phyloP scores from a whole-genome alignment of 2,113 vertebrate species.

The Corapipo altera region DNA sequence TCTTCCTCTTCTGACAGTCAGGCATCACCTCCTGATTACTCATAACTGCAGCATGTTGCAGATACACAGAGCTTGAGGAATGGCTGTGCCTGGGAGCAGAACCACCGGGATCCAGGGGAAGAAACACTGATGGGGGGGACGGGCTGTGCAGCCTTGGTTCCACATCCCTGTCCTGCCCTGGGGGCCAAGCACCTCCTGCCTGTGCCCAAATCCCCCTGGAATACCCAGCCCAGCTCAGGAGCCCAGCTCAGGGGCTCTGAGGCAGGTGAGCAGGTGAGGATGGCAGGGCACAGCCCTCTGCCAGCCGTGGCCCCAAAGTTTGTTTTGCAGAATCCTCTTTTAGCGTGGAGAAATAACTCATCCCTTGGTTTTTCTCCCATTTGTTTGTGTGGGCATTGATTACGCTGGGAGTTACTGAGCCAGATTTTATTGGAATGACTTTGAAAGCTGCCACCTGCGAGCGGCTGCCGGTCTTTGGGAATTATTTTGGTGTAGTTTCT shows the following conservation, averaged over 20 bases:
- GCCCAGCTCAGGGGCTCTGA: background rate
- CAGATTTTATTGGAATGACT: conserved; percentile 21
- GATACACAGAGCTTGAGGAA: background rate
- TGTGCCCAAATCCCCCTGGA: accelerated
- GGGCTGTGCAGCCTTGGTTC: background rate
- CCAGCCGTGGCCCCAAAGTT: accelerated
- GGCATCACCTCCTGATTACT: conserved; percentile 25
- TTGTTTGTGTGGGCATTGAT: conserved; percentile 35
- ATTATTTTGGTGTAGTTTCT: conserved; percentile 27
- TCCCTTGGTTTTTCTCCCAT: background rate
- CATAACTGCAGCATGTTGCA: conserved; percentile 55
- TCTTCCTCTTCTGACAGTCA: background rate
- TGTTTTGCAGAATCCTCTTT: background rate
- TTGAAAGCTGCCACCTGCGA: conserved; percentile 35
- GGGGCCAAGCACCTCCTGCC: background rate
- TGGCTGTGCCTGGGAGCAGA: background rate
- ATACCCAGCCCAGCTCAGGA: background rate
- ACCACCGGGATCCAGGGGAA: background rate
- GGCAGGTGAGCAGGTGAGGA: background rate
- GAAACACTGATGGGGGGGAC: accelerated
- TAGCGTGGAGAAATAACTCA: background rate
- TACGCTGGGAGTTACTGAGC: background rate
- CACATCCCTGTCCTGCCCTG: background rate
- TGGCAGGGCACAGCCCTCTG: background rate
- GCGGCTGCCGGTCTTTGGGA: background rate